Conservation (phyloP, 2,888 invertebrate species). For the Philonicus albiceps region DNA sequence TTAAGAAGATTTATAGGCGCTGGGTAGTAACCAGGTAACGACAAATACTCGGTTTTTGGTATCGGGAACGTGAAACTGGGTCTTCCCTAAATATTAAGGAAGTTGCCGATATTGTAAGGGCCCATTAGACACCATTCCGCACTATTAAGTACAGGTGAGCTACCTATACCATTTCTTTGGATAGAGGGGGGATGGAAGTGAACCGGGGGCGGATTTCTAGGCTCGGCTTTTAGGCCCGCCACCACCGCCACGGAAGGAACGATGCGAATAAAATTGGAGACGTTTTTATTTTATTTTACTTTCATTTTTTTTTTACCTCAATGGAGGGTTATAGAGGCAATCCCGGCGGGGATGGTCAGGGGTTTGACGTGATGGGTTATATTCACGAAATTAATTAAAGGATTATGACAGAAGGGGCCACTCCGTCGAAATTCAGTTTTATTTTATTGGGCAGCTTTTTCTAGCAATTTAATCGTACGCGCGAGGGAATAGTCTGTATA, state of each 20-base stretch:
- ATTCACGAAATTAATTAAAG: not conserved
- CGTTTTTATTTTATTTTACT: not conserved
- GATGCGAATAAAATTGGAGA: not conserved
- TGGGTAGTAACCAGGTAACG: slow-evolving; percentile 26
- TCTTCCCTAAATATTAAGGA: slow-evolving; percentile 2
- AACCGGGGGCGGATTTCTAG: not conserved
- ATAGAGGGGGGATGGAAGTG: not conserved
- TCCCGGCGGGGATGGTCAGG: not conserved
- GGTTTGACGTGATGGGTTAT: not conserved
- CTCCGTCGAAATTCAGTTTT: not conserved
- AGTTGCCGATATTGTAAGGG: slow-evolving; percentile 26
- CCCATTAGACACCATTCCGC: slow-evolving; percentile 34
- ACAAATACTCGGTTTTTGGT: slow-evolving; percentile 27
- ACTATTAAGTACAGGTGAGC: not conserved
- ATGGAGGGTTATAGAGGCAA: not conserved
- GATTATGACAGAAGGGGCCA: not conserved
- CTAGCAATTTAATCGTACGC: not conserved
- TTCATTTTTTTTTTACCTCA: not conserved
- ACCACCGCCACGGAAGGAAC: not conserved
- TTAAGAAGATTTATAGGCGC: slow-evolving; percentile 20
- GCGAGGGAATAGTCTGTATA: not conserved
- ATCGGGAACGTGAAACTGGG: slow-evolving; percentile 5
- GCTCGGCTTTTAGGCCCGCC: not conserved
- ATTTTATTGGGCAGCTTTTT: not conserved
- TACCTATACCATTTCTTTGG: not conserved